A percentile compares a stretch with the other conserved stretches of the same genome.
Evolutionary conservation across 2,888 invertebrate genomes (phyloP).

Genomic region (Apotomis capreana): DNA sequence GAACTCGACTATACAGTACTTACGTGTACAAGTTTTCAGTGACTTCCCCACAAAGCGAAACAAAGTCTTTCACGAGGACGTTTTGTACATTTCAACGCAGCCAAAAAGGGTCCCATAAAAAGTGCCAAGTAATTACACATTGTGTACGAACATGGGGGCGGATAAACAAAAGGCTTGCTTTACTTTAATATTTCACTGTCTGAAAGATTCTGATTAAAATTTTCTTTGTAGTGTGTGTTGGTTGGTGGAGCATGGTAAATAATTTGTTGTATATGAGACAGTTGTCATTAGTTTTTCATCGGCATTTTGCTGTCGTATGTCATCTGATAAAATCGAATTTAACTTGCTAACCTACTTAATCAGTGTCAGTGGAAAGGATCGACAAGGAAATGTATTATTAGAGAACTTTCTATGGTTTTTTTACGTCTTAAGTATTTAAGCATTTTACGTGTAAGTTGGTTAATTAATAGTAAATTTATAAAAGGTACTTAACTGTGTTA

Average conservation of each 20-base stretch:
- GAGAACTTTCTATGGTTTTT: too few relatives aligned
- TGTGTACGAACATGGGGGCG: constrained; percentile 53
- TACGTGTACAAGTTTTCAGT: not conserved
- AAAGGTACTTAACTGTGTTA: too few relatives aligned
- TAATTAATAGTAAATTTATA: too few relatives aligned
- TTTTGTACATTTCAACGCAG: constrained; percentile 34
- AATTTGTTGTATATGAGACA: not conserved
- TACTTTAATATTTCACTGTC: constrained; percentile 75
- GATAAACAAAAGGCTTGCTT: constrained; percentile 68
- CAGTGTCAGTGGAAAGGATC: too few relatives aligned
- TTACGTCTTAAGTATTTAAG: too few relatives aligned
- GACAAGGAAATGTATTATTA: too few relatives aligned
- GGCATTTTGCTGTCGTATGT: too few relatives aligned
- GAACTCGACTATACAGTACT: not conserved
- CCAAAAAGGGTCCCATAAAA: constrained; percentile 54
- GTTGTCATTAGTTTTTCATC: not conserved
- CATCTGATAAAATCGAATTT: too few relatives aligned
- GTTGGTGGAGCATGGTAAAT: not conserved
- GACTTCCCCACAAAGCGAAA: constrained; percentile 12
- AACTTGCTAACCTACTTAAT: too few relatives aligned
- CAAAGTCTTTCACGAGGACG: constrained; percentile 16
- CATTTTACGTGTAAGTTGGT: too few relatives aligned
- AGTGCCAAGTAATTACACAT: constrained; percentile 71
- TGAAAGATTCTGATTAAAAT: constrained; percentile 47
- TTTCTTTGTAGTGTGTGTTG: constrained; percentile 28